A percentile compares a stretch with the other conserved stretches of the same genome.
These are phyloP conservation scores for Rousettus leschenaultii DNA, from an alignment of 2,113 vertebrate species.

Conservation along the genomic window DNA sequence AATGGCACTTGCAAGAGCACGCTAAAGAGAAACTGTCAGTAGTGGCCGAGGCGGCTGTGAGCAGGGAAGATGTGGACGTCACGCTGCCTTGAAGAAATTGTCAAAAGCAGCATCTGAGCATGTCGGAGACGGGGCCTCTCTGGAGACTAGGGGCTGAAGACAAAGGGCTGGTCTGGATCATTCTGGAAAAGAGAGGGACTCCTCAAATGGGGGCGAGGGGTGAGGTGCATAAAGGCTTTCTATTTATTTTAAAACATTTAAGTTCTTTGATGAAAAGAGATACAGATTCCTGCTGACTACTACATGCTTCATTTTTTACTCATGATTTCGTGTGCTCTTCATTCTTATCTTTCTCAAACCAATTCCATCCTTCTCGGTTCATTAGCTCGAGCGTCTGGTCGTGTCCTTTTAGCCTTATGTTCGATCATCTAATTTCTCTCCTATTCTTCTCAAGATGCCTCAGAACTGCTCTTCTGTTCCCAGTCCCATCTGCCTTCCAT, in stretches of 20 bases:
- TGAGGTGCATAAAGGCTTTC: not conserved
- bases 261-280: not conserved
- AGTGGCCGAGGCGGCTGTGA: accelerated
- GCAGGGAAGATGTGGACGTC: too few species aligned
- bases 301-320: not conserved
- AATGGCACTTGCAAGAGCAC: not conserved
- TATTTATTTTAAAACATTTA: not conserved
- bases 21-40: not conserved
- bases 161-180: not conserved
- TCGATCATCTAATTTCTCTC: not conserved
- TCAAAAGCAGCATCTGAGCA: too few species aligned
- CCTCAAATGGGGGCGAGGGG: accelerated
- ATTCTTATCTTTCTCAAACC: not conserved
- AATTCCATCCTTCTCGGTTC: not conserved
- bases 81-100: not conserved
- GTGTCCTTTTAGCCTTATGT: not conserved
- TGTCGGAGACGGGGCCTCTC: not conserved
- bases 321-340: not conserved
- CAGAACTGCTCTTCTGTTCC: not conserved
- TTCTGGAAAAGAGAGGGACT: not conserved
- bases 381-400: not conserved
- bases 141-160: not conserved
- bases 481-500: not conserved
- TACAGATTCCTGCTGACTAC: not conserved
- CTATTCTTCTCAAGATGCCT: not conserved